These are phyloP conservation scores for Chloroclysta siterata DNA, from an alignment of 2,888 invertebrate species.

Conservation along the genomic window DNA sequence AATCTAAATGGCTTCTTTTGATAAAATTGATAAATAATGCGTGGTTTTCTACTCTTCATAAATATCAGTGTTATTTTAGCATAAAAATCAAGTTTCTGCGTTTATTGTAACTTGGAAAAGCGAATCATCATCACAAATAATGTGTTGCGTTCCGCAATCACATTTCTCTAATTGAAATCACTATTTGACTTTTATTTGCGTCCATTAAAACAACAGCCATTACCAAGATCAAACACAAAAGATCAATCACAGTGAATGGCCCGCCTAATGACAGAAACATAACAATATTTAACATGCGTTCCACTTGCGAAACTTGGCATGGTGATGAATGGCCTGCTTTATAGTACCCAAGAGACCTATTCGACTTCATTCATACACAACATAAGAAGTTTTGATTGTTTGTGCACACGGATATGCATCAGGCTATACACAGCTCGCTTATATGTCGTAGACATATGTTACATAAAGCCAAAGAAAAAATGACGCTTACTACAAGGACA, in stretches of 20 bases:
- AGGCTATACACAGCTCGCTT: too few relatives aligned
- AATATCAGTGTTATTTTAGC: too few relatives aligned
- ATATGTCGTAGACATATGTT: too few relatives aligned
- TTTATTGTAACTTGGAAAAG: not conserved
- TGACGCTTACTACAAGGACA: too few relatives aligned
- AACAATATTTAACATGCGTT: slow-evolving; percentile 12
- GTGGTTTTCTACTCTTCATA: too few relatives aligned
- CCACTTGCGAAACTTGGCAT: slow-evolving; percentile 9
- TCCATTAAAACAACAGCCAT: slow-evolving; percentile 20
- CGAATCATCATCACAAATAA: not conserved
- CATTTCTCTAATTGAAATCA: slow-evolving; percentile 7
- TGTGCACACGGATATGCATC: too few relatives aligned
- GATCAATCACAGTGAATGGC: slow-evolving; percentile 27
- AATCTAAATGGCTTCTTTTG: too few relatives aligned
- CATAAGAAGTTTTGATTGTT: too few relatives aligned
- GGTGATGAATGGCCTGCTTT: slow-evolving; percentile 21
- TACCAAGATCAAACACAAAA: slow-evolving; percentile 23
- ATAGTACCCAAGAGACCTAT: not conserved
- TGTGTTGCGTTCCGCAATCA: not conserved
- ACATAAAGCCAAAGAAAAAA: too few relatives aligned
- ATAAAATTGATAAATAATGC: too few relatives aligned
- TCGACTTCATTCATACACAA: not conserved
- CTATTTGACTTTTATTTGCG: slow-evolving; percentile 11
- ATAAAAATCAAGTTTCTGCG: too few relatives aligned
- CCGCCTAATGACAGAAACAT: slow-evolving; percentile 13